Conservation (phyloP, 2,888 invertebrate species). For the Lymantria monacha region DNA sequence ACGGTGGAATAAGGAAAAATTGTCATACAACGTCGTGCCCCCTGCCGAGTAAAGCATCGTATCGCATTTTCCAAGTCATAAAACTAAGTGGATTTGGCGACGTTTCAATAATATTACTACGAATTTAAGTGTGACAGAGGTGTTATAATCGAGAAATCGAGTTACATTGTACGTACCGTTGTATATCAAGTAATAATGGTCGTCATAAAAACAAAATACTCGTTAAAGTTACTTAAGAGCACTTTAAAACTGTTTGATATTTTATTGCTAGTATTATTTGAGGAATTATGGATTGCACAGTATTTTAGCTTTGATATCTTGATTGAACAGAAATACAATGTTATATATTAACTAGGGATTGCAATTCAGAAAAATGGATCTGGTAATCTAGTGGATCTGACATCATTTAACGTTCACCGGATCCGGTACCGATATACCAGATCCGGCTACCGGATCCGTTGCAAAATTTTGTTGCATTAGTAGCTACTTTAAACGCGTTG, state of each 20-base stretch:
- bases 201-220: slow-evolving; percentile 30
- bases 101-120: slow-evolving; percentile 67
- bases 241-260: slow-evolving; percentile 5
- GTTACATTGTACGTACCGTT: slow-evolving; percentile 17
- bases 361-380: no score
- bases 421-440: no score
- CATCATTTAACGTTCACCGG: no score
- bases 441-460: no score
- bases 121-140: slow-evolving; percentile 27
- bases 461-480: no score
- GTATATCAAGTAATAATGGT: slow-evolving; percentile 17
- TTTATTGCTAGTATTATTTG: slow-evolving; percentile 7
- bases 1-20: slow-evolving; percentile 34
- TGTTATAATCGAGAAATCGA: slow-evolving; percentile 22
- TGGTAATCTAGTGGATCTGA: no score
- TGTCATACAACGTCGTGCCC: slow-evolving; percentile 31
- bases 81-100: slow-evolving; percentile 76
- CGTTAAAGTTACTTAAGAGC: slow-evolving; percentile 10
- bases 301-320: background rate
- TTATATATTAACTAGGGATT: background rate
- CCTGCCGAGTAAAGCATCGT: slow-evolving; percentile 38
- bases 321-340: background rate
- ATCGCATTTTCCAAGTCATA: slow-evolving; percentile 74
- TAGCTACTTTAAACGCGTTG: no score
- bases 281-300: background rate